Percentiles rank a stretch among this genome's conserved stretches.
These are phyloP conservation scores for Arvicanthis niloticus DNA, from an alignment of 2,113 vertebrate species.

Conservation along the genomic window DNA sequence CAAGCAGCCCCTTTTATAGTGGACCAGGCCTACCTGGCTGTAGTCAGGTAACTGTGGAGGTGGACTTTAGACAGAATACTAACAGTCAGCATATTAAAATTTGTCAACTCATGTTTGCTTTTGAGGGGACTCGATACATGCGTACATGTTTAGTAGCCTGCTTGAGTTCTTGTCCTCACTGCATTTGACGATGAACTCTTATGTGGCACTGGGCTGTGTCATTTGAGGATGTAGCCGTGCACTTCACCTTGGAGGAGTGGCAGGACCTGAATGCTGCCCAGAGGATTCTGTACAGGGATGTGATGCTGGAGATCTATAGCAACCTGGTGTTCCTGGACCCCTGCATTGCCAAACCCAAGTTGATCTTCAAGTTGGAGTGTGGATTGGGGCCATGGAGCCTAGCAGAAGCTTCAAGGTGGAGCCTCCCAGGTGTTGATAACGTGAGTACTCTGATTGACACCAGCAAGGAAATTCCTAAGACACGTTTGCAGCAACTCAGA, in stretches of 20 bases:
- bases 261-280: background rate
- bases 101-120: no score
- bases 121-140: no score
- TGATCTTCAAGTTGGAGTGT: no score
- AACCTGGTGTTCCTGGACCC: background rate
- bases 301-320: background rate
- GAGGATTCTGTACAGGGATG: background rate
- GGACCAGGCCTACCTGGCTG: no score
- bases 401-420: no score
- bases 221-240: background rate
- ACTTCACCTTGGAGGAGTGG: background rate
- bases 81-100: no score
- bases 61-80: no score
- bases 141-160: no score
- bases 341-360: no score
- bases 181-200: background rate
- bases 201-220: background rate
- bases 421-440: background rate
- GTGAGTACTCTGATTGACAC: background rate
- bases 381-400: no score
- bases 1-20: no score
- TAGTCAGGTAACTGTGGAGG: no score
- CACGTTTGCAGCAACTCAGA: background rate
- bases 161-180: background rate
- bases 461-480: background rate